Percentiles rank a stretch among this genome's conserved stretches.
phyloP scores from a whole-genome alignment of 2,888 invertebrate species.

The Eupithecia exiguata region DNA sequence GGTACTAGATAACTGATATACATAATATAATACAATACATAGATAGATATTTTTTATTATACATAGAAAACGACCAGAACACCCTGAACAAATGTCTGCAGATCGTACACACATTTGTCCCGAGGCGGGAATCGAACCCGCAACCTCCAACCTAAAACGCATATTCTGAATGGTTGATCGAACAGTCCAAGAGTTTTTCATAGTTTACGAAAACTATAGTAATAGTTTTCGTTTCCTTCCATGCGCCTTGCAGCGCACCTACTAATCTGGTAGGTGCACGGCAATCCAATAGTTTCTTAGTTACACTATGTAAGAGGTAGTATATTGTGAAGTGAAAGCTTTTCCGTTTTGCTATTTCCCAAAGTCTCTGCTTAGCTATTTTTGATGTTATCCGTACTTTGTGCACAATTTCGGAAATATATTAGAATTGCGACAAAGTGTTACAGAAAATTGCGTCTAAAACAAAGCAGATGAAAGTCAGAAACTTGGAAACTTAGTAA shows the following conservation, averaged over 20 bases:
- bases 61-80: too few species aligned
- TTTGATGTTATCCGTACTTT: background rate
- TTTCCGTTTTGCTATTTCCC: background rate
- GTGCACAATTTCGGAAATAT: background rate
- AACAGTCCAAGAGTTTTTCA: background rate
- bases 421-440: constrained; percentile 6
- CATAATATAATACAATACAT: too few species aligned
- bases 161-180: background rate
- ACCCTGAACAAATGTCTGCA: too few species aligned
- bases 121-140: too few species aligned
- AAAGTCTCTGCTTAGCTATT: background rate
- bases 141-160: too few species aligned
- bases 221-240: background rate
- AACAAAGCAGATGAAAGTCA: constrained; percentile 21
- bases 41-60: too few species aligned
- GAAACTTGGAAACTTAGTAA: constrained; percentile 27
- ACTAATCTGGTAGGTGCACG: too few species aligned
- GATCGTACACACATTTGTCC: too few species aligned
- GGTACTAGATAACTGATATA: too few species aligned
- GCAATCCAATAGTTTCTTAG: background rate
- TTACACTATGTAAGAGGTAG: background rate
- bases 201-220: too few species aligned
- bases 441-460: background rate
- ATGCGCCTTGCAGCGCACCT: too few species aligned
- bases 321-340: background rate